Evolutionary conservation across 2,888 invertebrate species (phyloP).

Genomic region (Euclidia mi): DNA sequence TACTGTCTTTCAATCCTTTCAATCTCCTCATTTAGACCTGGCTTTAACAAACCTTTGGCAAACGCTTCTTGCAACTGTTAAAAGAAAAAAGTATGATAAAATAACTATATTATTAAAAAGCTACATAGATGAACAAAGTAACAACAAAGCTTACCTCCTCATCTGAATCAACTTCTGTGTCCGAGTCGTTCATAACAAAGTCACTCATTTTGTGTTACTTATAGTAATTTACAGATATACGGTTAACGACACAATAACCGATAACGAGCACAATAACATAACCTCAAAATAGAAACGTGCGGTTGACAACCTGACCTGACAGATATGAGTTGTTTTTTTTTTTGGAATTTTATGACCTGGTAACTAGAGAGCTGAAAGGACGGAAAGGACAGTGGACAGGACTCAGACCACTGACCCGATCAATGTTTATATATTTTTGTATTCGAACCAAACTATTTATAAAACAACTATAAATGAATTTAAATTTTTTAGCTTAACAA

Average conservation of each 20-base stretch:
- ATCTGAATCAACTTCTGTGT: conserved; percentile 89
- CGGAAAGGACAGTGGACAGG: no score
- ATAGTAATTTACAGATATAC: not conserved
- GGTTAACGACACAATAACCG: not conserved
- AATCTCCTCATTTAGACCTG: conserved; percentile 94
- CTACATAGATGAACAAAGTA: no score
- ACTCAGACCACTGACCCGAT: no score
- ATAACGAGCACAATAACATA: conserved; percentile 35
- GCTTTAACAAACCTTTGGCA: conserved; percentile 95
- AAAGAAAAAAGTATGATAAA: conserved; percentile 14
- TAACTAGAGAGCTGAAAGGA: no score
- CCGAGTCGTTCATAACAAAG: conserved; percentile 84
- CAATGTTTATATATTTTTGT: no score
- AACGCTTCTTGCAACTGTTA: conserved; percentile 97
- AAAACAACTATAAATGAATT: no score
- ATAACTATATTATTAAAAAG: not conserved
- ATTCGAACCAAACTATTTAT: no score
- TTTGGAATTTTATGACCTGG: no score
- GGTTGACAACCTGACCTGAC: no score
- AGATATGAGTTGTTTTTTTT: no score
- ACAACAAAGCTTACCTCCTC: conserved; percentile 90
- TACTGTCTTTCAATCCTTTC: conserved; percentile 88
- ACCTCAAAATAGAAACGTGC: conserved; percentile 26
- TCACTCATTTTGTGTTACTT: conserved; percentile 71
- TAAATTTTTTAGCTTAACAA: no score